Base-by-base conservation (phyloP, 2,797 vertebrate species). In the Taeniopygia guttata region DNA sequence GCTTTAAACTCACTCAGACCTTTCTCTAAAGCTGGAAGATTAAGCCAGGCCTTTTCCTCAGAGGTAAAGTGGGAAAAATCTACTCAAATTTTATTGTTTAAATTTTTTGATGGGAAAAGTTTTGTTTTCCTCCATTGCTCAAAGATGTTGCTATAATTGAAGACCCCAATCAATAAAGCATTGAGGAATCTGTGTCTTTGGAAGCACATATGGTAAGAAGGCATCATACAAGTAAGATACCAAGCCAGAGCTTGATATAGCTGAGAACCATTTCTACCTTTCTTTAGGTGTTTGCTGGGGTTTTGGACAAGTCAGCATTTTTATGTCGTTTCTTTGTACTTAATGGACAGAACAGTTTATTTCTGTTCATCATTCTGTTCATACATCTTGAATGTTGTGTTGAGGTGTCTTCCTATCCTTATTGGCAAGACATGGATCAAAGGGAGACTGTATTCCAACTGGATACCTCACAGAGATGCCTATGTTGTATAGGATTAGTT, bases 1-100 rank as follows among this genome's bases (percentile, higher is more conserved):
- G 70, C 83, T 94, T 88, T 84, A 94, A 89, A 87, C 38, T 90
- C 74, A 45, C n/a, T 69, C 54, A 86, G 80, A 66, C 45, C 38
- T 82, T 94, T 89, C 56, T 77, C 14, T 70, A 78, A 79, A 90
- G 42, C 48, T 84, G 49, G 38, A 90, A 92, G 32, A 90, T 79
- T 60, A 45, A 89, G 40, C 11, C 15, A 82, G 49, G 59, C 22
- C 22, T 84, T 82, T 87, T 90, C 23, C 45, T 87, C 23, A 67
- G 75, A 87, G 78, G 14, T 34, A 51, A 92, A 60, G 18, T 51
- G 84, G 29, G 54, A 87, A 90, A 93, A 86, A 87, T 49, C 20
- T 46, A 59, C 27, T 42, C n/a, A 45, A 34, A 6, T 5, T 38
- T 72, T 62, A 81, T 89, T 54, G 1, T 70, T 90, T 59, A 59